These are phyloP conservation scores for Volucella inflata DNA, from an alignment of 2,888 invertebrate species.

Conservation along the genomic window DNA sequence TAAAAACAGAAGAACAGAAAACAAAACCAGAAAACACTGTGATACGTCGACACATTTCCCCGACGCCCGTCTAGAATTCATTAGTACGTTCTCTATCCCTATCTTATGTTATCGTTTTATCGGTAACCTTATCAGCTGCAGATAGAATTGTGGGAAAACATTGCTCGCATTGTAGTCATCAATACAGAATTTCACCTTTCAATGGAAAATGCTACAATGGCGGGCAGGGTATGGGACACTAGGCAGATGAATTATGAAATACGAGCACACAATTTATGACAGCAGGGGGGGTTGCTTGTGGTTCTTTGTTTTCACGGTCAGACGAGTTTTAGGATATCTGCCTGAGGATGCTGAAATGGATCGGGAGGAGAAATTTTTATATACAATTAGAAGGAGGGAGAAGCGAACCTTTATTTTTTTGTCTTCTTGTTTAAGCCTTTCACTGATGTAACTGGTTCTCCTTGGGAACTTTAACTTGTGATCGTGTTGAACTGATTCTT, in stretches of 20 bases:
- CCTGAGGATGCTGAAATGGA: conserved; percentile 28
- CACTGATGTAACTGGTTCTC: conserved; percentile 70
- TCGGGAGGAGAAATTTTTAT: conserved; percentile 32
- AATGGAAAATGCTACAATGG: no score
- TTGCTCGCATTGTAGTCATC: no score
- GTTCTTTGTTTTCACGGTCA: conserved; percentile 42
- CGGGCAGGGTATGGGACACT: no score
- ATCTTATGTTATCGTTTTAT: neutral
- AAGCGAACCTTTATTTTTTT: conserved; percentile 62
- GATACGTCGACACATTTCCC: neutral
- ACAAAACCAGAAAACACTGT: neutral
- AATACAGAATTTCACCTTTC: no score
- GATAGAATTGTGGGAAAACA: neutral
- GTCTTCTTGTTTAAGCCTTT: conserved; percentile 40
- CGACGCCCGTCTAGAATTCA: no score
- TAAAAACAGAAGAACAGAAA: neutral
- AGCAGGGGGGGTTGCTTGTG: neutral
- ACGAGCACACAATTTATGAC: neutral
- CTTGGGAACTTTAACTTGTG: conserved; percentile 43
- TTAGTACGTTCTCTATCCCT: neutral
- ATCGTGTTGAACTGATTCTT: neutral
- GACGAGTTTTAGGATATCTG: neutral
- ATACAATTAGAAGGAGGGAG: conserved; percentile 18
- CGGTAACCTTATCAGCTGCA: conserved; percentile 9
- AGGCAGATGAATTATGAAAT: conserved; percentile 1